Base-by-base conservation (phyloP, 2,113 vertebrate genomes). In the Bubo blakistoni region DNA sequence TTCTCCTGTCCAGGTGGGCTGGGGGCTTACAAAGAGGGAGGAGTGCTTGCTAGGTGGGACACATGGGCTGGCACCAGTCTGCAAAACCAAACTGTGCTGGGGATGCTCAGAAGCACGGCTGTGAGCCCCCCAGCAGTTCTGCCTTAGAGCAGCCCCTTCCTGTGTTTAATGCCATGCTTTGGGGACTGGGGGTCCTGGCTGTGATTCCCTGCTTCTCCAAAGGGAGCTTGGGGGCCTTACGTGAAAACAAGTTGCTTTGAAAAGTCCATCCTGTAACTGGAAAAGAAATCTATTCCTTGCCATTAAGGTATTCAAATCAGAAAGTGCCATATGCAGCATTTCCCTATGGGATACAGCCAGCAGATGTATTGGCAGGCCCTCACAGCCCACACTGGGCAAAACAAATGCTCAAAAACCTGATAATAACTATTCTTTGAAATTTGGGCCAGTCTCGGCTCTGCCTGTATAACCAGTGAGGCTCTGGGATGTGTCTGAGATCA, bases 271-370 rank as follows among this genome's bases (percentile, higher is more conserved):
- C 21, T 90, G 58, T 58, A 30, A 13, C 22, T 58, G 46, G 47
- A 38, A 70, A 59, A 78, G 3, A 47, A 76, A 87, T 49, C 13
- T 58, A 9, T 49, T 65, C 46, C 65, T 90, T 83, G 54, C 40
- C 54, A 65, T 89, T 52, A 89, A 92, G 73, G 44, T 79, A 88
- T 92, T 92, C 19, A 26, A 61, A 62, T 54, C 71, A 38, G 74
- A 77, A 42, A 32, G 51, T 86, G 74, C 85, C 71, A 79, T 82
- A 76, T 90, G 55, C 85, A 92, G 36, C 44, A 70, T 67, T 93
- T 95, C 63, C 78, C 90, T 46, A 3, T 32, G 74, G 77, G 58
- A 54, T 58, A 34, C 54, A 69, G 71, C 67, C 72, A 88, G 67
- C 76, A 96, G 92, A 77, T 73, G 79, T 44, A 5, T 9, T 81